Evolutionary conservation across 2,113 vertebrate genomes (phyloP).

Genomic region (Miniopterus natalensis): DNA sequence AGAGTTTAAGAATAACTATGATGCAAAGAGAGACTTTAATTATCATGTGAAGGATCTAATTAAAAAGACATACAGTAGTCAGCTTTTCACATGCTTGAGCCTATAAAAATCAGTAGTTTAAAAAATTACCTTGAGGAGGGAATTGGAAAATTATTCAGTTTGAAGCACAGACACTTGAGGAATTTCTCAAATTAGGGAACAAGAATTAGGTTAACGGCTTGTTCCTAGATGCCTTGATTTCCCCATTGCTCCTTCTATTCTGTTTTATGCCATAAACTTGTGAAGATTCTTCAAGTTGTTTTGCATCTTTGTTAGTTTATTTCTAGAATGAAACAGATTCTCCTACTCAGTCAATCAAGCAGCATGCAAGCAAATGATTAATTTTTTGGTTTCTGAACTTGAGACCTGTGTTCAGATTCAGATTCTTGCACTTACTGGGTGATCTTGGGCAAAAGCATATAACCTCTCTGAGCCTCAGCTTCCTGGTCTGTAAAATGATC

Average conservation of each 20-base stretch:
- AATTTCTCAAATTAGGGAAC: slow-evolving; percentile 34
- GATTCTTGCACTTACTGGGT: neutral
- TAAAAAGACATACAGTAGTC: slow-evolving; percentile 76
- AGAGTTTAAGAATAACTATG: slow-evolving; percentile 77
- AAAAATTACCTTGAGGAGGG: slow-evolving; percentile 78
- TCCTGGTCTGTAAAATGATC: neutral
- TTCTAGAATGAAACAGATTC: neutral
- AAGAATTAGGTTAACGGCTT: slow-evolving; percentile 46
- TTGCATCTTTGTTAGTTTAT: slow-evolving; percentile 22
- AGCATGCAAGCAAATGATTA: neutral
- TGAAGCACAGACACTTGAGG: neutral
- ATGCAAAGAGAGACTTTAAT: slow-evolving; percentile 73
- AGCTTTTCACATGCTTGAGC: slow-evolving; percentile 32
- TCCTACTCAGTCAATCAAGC: neutral
- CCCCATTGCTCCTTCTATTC: neutral
- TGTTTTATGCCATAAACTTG: neutral
- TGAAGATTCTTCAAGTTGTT: neutral
- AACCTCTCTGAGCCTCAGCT: neutral
- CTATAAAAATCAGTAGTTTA: slow-evolving; percentile 77
- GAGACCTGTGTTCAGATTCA: neutral
- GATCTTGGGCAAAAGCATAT: neutral
- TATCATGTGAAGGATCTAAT: slow-evolving; percentile 72
- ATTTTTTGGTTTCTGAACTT: neutral
- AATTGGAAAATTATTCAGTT: slow-evolving; percentile 75
- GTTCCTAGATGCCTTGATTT: neutral